These are phyloP conservation scores for Panthera tigris DNA, from an alignment of 2,113 vertebrate species.

Conservation along the genomic window DNA sequence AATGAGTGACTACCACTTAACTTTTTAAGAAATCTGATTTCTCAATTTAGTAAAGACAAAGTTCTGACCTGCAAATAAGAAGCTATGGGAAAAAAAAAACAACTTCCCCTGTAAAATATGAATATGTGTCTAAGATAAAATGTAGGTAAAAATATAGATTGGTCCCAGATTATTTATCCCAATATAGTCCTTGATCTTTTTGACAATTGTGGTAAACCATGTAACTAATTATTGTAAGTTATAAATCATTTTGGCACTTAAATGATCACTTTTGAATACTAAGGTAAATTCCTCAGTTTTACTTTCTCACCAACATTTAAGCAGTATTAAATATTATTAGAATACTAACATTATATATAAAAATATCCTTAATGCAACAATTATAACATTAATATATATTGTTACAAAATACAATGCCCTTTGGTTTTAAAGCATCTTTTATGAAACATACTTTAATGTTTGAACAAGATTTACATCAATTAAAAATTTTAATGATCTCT, in stretches of 20 bases:
- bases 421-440: neutral
- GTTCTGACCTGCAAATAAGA: neutral
- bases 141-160: neutral
- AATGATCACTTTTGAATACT: neutral
- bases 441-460: neutral
- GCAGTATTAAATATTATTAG: neutral
- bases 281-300: neutral
- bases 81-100: neutral
- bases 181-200: neutral
- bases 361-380: neutral
- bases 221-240: neutral
- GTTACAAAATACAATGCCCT: neutral
- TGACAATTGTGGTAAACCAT: neutral
- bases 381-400: neutral
- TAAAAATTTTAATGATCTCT: neutral
- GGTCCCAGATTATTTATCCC: neutral
- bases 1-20: neutral
- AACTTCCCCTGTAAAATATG: neutral
- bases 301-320: neutral
- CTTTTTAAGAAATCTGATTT: neutral
- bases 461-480: neutral
- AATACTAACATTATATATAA: neutral
- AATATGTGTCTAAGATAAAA: neutral
- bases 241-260: neutral
- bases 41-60: neutral